Percentiles rank a stretch among this genome's conserved stretches.
phyloP scores from a whole-genome alignment of 2,797 vertebrate species.

The Momotus momota region DNA sequence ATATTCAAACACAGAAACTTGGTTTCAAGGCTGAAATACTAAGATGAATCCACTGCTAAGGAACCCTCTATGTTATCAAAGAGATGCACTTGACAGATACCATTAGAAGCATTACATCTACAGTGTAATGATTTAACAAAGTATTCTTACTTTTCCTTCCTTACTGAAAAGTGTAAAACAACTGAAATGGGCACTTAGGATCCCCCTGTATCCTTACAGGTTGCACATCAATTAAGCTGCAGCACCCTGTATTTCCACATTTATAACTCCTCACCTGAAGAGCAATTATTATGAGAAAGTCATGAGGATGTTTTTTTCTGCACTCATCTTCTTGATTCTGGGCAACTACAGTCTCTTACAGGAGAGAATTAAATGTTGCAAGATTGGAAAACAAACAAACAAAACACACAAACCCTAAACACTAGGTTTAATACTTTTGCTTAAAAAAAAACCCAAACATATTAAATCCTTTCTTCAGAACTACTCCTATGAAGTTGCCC shows the following conservation, averaged over 20 bases:
- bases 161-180: neutral
- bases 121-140: neutral
- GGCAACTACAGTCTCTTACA: neutral
- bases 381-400: conserved; percentile 5
- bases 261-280: neutral
- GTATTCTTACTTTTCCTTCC: neutral
- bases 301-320: neutral
- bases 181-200: neutral
- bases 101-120: neutral
- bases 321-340: neutral
- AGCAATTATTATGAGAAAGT: neutral
- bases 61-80: neutral
- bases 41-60: neutral
- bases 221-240: neutral
- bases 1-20: neutral
- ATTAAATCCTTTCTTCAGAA: conserved; percentile 30
- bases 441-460: conserved; percentile 45
- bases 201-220: neutral
- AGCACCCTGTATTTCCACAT: neutral
- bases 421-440: conserved; percentile 39
- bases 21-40: conserved; percentile 21
- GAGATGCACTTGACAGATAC: neutral
- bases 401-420: neutral
- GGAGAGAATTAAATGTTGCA: conserved; percentile 22
- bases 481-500: conserved; percentile 7